phyloP scores from a whole-genome alignment of 2,888 invertebrate genomes.

The Celastrina argiolus region DNA sequence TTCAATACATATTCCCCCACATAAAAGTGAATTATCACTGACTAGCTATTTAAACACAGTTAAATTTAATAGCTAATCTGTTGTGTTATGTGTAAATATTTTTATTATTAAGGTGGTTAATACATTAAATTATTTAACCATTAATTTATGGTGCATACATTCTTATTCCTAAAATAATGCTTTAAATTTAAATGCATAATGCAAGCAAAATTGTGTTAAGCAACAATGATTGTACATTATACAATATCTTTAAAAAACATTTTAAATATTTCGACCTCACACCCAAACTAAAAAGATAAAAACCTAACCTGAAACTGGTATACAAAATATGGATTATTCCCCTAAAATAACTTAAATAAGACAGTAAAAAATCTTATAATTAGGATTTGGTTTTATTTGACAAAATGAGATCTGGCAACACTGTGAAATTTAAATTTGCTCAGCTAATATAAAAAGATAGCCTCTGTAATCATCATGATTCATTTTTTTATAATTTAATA shows the following conservation, averaged over 20 bases:
- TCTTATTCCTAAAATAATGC: neutral
- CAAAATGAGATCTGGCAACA: slow-evolving; percentile 51
- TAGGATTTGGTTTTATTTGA: slow-evolving; percentile 27
- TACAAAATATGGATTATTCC: neutral
- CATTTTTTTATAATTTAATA: neutral
- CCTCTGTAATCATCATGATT: neutral
- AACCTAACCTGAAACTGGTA: neutral
- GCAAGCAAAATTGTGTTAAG: neutral
- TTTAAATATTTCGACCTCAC: neutral
- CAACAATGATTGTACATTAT: neutral
- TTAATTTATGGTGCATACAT: neutral
- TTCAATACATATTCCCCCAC: too few species aligned
- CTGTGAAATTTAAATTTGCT: neutral
- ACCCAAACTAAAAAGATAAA: neutral
- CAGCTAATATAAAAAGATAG: neutral
- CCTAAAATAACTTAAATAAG: neutral
- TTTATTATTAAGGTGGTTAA: too few species aligned
- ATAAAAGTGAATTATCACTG: too few species aligned
- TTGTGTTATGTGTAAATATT: too few species aligned
- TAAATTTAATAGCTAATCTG: too few species aligned
- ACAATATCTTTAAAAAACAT: neutral
- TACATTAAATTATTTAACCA: neutral
- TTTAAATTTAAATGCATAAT: neutral
- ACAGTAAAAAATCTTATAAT: neutral
- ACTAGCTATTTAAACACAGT: too few species aligned